Evolutionary conservation across 23 tunicate species (phyloP), one percentile per base, ranked within the genome.

Genomic region (Halocynthia roretzi): DNA sequence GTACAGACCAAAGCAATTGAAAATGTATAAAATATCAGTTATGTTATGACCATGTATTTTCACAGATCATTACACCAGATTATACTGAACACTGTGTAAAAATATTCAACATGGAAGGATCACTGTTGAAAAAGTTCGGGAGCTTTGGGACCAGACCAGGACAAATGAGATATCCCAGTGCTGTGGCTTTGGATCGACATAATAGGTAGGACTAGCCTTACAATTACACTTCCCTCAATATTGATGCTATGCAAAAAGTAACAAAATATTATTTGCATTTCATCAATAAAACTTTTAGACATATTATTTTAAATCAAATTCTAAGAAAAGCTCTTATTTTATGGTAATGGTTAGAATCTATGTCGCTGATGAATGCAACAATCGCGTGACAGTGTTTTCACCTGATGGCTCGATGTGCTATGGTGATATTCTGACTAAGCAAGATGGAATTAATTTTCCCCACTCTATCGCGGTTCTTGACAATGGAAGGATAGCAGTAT

Each of bases 351-450:
- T 51, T 70, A 86, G 91, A 56, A 86, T 86, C 8, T 86, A 86
- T 58, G 91, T 86, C 18, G 91, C 84, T 12, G 91, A 86, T 61
- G 91, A 86, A 60, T 86, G 91, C 82, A 86, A 86, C 81, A 86
- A 80, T 71, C 54, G 91, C 50, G 70, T 86, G 14, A 71, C 91
- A 51, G 23, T 86, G 52, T 86, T 73, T 76, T 86, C 91, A 18
- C 52, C 81, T 23, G 57, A 80, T 49, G 91, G 91, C 7, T 74
- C 69, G 22, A 68, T 60, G 2, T 86, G 70, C 60, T 23, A 72
- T 5, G 77, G 82, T 57, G 81, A 86, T 51, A 67, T 86, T 19
- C 50, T 86, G 0, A 86, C 85, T 6, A 86, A 80, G 55, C 80
- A 80, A 18, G 82, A 86, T 70, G 91, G 91, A 21, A 73, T 86